Conservation (phyloP, 2,797 vertebrate genomes). For the Pseudomugil tenellus region DNA sequence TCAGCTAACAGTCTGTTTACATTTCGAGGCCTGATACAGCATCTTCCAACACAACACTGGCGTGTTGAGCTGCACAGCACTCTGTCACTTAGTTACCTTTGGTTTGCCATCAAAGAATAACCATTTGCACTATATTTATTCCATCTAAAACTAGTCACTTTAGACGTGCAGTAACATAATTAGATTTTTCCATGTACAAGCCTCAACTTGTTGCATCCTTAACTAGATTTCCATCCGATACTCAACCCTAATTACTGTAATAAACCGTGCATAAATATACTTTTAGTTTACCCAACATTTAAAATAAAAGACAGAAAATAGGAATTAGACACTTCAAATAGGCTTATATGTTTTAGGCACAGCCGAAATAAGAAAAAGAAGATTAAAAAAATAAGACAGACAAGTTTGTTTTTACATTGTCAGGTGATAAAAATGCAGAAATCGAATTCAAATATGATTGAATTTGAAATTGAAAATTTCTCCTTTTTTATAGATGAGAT, state of each 20-base stretch:
- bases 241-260: constrained; percentile 6
- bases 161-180: neutral
- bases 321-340: no score
- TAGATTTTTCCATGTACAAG: constrained; percentile 6
- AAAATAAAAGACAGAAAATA: neutral
- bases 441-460: neutral
- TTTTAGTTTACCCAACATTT: neutral
- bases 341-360: no score
- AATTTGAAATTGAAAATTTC: neutral
- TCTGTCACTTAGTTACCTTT: constrained; percentile 21
- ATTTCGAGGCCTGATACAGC: constrained; percentile 58
- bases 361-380: no score
- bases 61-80: constrained; percentile 1
- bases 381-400: neutral
- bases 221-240: constrained; percentile 22
- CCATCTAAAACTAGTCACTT: constrained; percentile 4
- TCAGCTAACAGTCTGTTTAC: constrained; percentile 57
- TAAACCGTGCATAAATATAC: neutral
- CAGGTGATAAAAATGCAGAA: neutral
- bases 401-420: neutral
- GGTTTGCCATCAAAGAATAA: constrained; percentile 18
- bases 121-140: neutral
- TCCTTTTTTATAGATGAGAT: no score
- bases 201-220: constrained; percentile 63
- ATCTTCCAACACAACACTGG: neutral